A percentile compares a stretch with the other conserved stretches of the same genome.
phyloP scores from a whole-genome alignment of 2,888 invertebrate species.

The Apoda limacodes region DNA sequence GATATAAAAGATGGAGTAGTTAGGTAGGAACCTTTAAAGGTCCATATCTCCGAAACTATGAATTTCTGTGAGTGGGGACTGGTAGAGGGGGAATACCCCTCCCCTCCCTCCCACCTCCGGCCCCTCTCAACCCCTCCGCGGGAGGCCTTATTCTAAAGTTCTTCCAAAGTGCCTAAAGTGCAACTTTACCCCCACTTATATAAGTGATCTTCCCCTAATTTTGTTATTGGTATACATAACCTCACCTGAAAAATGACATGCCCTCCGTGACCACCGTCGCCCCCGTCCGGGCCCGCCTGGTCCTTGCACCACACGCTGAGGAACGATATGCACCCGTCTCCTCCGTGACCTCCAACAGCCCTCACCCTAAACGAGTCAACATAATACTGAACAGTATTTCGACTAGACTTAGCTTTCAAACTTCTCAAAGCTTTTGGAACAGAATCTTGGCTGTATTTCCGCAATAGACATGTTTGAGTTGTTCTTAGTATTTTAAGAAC shows the following conservation, averaged over 20 bases:
- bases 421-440: conserved; percentile 47
- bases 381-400: conserved; percentile 69
- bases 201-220: not conserved
- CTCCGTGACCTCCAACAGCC: conserved; percentile 88
- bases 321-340: conserved; percentile 93
- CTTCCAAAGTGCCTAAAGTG: no score
- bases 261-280: conserved; percentile 96
- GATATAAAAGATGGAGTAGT: no score
- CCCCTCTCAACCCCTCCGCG: no score
- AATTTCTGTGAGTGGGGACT: no score
- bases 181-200: no score
- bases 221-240: conserved; percentile 16
- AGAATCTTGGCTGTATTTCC: conserved; percentile 33
- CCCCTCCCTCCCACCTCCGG: no score
- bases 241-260: conserved; percentile 83
- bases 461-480: conserved; percentile 15
- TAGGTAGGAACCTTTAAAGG: no score
- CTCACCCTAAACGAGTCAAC: conserved; percentile 77
- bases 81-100: no score
- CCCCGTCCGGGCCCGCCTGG: conserved; percentile 94
- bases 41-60: no score
- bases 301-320: conserved; percentile 85
- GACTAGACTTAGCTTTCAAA: conserved; percentile 47
- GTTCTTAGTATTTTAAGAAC: no score
- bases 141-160: no score